Conservation (phyloP, 2,797 vertebrate species). For the Natrix natrix region DNA sequence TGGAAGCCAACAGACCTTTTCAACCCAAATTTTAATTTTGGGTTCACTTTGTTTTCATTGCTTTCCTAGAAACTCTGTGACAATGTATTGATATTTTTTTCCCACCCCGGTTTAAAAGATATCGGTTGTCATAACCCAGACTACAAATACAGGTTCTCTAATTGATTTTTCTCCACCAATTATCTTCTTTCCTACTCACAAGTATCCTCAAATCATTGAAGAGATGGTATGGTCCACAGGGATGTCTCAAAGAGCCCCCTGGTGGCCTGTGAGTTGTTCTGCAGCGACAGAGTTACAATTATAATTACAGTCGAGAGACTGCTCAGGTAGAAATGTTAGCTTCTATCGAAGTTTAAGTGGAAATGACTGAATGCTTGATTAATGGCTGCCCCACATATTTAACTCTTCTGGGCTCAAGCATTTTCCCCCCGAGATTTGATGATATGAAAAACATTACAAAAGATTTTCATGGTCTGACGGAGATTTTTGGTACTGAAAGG, state of each 20-base stretch:
- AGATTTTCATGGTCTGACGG: not conserved
- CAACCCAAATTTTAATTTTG: conserved; percentile 1
- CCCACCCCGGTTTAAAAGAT: not conserved
- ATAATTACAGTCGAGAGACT: not conserved
- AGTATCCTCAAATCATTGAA: not conserved
- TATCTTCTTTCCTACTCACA: not conserved
- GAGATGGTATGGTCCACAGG: not conserved
- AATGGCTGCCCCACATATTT: not conserved
- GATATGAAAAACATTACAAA: not conserved
- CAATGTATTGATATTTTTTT: not conserved
- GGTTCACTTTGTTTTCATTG: conserved; percentile 16
- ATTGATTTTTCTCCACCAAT: not conserved
- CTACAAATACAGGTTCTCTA: not conserved
- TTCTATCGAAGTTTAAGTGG: not conserved
- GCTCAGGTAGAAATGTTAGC: not conserved
- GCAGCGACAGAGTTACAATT: not conserved
- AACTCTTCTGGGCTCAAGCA: not conserved
- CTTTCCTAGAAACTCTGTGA: conserved; percentile 19
- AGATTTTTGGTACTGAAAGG: not conserved
- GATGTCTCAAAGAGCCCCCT: not conserved
- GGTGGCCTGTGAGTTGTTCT: not conserved
- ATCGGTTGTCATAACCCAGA: not conserved
- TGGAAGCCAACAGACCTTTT: conserved; percentile 7
- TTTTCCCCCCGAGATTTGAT: not conserved
- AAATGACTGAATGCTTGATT: not conserved